Conservation (phyloP, 2,113 vertebrate species). For the Hippopotamus amphibius region DNA sequence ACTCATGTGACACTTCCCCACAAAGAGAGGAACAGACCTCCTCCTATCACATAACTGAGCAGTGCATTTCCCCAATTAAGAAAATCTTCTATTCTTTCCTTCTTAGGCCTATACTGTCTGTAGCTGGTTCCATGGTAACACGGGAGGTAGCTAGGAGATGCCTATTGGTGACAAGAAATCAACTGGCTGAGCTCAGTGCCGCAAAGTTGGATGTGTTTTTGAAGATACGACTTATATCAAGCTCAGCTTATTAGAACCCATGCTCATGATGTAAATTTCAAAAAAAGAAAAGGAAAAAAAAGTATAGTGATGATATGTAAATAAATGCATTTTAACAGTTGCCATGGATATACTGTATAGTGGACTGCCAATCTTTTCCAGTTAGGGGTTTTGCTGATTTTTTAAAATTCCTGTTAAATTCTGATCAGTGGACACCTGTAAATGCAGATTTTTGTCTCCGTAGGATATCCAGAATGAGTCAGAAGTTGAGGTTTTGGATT, state of each 20-base stretch:
- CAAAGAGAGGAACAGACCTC: neutral
- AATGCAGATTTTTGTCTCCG: neutral
- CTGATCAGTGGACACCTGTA: neutral
- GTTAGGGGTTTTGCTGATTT: neutral
- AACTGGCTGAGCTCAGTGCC: neutral
- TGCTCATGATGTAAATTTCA: neutral
- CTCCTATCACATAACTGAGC: neutral
- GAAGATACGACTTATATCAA: neutral
- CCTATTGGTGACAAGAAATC: neutral
- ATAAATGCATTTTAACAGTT: neutral
- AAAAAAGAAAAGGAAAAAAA: neutral
- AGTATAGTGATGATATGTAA: neutral
- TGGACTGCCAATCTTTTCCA: neutral
- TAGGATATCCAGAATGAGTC: neutral
- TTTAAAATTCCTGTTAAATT: neutral
- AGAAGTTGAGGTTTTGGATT: conserved; percentile 36
- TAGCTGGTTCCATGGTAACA: neutral
- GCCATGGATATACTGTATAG: neutral
- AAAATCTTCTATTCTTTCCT: neutral
- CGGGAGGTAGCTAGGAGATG: neutral
- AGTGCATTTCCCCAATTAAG: neutral
- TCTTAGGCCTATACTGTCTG: neutral
- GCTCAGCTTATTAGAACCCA: neutral
- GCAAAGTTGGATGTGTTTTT: neutral
- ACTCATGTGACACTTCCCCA: neutral